Base-by-base conservation (phyloP, 2,113 vertebrate species). In the Epinephelus lanceolatus region DNA sequence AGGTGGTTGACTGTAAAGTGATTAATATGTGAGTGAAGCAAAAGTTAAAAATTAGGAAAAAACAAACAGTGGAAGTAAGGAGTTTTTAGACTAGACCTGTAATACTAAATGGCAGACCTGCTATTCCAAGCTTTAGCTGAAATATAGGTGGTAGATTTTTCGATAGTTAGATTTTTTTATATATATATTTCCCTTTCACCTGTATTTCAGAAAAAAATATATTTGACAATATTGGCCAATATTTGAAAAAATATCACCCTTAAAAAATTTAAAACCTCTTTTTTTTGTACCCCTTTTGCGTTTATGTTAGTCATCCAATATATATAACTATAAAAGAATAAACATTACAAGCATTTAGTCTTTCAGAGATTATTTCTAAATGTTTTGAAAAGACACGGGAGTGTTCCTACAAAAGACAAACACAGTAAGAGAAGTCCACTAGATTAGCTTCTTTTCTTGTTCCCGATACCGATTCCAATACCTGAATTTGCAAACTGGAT, bases 21-120 rank as follows among this genome's bases (percentile, higher is more conserved):
- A 72, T 59, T 78, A 17, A 57, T 67, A 7, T 53, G 6, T 25
- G 21, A 62, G 45, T 57, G 45, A 56, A 68, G 60, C 62, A 60
- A 52, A 37, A 42, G 49, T 76, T 56, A 21, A 21, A 53, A 53
- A 53, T 14, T 49, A 14, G 47, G 30, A 27, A 51, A 33, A 61
- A 84, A 63, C 71, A 86, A 80, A 90, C 33, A 37, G 81, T 62
- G 18, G 4, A 61, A 25, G 55, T 57, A 14, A 57, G 9, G 6
- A 59, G 53, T 67, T 79, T 68, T 53, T 15, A 53, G 49, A 76
- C 57, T 25, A 52, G 52, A 23, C 14, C 15, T 82, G 27, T 80
- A 56, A 18, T 33, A 30, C 10, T 51, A 33, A 56, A 66, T 21
- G 15, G 12, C 49, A 49, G 27, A 18, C 30, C 60, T 49, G 5